These are phyloP conservation scores for Edolisoma coerulescens DNA, from an alignment of 2,113 vertebrate genomes.

Conservation along the genomic window DNA sequence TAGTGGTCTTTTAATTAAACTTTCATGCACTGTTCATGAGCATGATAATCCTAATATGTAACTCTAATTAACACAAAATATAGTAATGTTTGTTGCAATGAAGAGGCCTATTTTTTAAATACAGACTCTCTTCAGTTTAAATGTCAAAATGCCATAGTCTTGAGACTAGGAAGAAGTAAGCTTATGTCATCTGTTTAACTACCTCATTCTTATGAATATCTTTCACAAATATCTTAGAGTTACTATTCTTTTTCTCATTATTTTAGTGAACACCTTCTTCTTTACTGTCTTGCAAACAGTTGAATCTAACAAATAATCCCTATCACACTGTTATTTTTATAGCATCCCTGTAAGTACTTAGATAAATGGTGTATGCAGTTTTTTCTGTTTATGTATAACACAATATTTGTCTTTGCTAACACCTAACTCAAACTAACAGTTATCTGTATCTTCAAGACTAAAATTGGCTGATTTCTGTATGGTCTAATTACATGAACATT, in stretches of 20 bases:
- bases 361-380: background rate
- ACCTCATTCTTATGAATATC: background rate
- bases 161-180: background rate
- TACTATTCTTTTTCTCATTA: background rate
- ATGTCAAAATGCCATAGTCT: background rate
- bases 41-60: slow-evolving; percentile 37
- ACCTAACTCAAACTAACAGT: background rate
- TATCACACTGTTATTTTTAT: background rate
- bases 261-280: background rate
- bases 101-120: background rate
- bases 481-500: background rate
- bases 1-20: slow-evolving; percentile 43
- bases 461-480: background rate
- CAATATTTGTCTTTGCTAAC: background rate
- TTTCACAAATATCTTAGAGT: background rate
- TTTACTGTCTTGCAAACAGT: background rate
- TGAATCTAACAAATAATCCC: background rate
- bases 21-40: background rate
- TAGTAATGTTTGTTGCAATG: background rate
- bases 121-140: background rate
- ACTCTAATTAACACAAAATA: slow-evolving; percentile 44
- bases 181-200: background rate
- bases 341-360: background rate
- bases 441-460: background rate
- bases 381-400: background rate